phyloP scores from a whole-genome alignment of 2,888 invertebrate species.

The Thymelicus lineola region DNA sequence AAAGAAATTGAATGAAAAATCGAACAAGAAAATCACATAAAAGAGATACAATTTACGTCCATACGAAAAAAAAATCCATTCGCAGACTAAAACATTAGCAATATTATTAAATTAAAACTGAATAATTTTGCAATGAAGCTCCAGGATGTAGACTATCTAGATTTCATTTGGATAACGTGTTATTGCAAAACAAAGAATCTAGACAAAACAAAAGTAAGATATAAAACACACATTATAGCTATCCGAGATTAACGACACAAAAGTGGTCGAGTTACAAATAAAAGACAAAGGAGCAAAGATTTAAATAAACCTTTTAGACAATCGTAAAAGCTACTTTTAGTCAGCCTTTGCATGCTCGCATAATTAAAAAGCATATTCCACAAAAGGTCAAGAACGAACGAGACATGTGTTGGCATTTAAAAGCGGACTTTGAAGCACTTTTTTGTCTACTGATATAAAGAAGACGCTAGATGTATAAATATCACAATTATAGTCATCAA shows the following conservation, averaged over 20 bases:
- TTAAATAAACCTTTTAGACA: slow-evolving; percentile 33
- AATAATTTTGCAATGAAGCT: background rate
- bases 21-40: too few species aligned
- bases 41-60: too few species aligned
- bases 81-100: background rate
- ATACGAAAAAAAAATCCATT: background rate
- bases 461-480: slow-evolving; percentile 8
- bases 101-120: background rate
- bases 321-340: slow-evolving; percentile 34
- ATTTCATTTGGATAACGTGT: background rate
- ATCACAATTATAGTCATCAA: slow-evolving; percentile 3
- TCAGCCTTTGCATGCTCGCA: slow-evolving; percentile 33
- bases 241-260: slow-evolving; percentile 12
- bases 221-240: slow-evolving; percentile 7
- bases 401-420: slow-evolving; percentile 44
- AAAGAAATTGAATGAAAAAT: too few species aligned
- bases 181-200: background rate
- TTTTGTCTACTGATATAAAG: slow-evolving; percentile 27
- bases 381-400: slow-evolving; percentile 45
- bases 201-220: slow-evolving; percentile 1
- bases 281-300: slow-evolving; percentile 16
- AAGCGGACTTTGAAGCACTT: slow-evolving; percentile 36
- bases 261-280: slow-evolving; percentile 5
- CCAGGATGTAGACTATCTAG: background rate
- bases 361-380: slow-evolving; percentile 40